Conservation (phyloP, 2,888 invertebrate species). For the Dryobota labecula region DNA sequence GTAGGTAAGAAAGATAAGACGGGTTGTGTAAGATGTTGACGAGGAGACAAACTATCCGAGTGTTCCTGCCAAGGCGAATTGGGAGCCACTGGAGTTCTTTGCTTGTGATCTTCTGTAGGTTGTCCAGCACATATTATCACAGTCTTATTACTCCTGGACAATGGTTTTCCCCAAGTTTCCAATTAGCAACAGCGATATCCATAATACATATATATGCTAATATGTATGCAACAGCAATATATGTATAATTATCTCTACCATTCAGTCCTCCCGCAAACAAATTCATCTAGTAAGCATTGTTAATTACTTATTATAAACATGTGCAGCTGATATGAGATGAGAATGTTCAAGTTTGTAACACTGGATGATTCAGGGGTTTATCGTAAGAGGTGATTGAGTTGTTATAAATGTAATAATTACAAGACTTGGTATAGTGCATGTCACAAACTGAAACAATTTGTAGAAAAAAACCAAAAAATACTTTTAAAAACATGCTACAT, state of each 20-base stretch:
- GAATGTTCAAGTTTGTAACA: neutral
- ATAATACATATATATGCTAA: too few relatives aligned
- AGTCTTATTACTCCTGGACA: neutral
- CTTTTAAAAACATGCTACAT: too few relatives aligned
- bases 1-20: too few relatives aligned
- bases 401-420: neutral
- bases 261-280: neutral
- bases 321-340: constrained; percentile 9
- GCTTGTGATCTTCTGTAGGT: too few relatives aligned
- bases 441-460: neutral
- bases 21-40: too few relatives aligned
- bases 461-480: too few relatives aligned
- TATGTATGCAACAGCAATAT: too few relatives aligned
- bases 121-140: neutral
- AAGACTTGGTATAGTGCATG: neutral
- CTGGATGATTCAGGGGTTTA: constrained; percentile 31
- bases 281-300: constrained; percentile 8
- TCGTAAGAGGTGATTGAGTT: neutral
- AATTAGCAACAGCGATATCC: neutral
- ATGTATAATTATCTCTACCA: too few relatives aligned
- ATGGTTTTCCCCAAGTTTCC: neutral
- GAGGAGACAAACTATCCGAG: too few relatives aligned
- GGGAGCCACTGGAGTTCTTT: too few relatives aligned
- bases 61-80: too few relatives aligned
- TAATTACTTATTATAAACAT: constrained; percentile 17